Evolutionary conservation across 92 coral and sea anemone genomes (phyloP), one percentile per base, ranked within the genome.

Genomic region (Bergia sp.): DNA sequence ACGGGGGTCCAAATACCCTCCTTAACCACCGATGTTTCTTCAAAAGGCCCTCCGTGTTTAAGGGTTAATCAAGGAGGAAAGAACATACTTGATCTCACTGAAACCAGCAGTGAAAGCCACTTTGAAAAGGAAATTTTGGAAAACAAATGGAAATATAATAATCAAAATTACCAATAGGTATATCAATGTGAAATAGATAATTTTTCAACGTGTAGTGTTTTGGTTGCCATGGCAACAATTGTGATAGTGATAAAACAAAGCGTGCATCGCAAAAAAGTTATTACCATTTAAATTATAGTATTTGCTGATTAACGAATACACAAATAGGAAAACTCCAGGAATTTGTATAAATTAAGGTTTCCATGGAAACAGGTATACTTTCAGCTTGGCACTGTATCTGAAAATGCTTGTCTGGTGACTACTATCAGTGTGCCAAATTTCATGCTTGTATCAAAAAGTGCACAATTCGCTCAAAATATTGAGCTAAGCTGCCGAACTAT

Each of bases 341-440:
- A 45, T 45, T 45, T 45, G 5, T 5, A 45, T 45, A 10, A 45
- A 78, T 42, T 20, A 29, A 40, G 47, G 82, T 78, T 53, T 78
- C 57, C 55, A 78, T 78, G 82, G 37, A 18, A 21, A 78, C 82
- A 45, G 50, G 50, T 18, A 12, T 3, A 12, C 1, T 12, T 53
- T 18, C 16, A 53, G 15, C 29, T 29, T 29, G 29, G 29, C 29
- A 29, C 29, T 29, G 29, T 29, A 29, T 29, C 58, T 53, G 58
- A 53, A 53, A 53, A 50, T 10, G 57, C 10, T 50, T 50, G 3
- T 53, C 16, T 53, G 15, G 18, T 11, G 58, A 53, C 58, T 8
- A 10, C 2, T 79, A 79, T 79, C n/a, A 79, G 4, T 43, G 43
- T 79, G 65, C 65, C 82, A 66, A 87, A 77, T 86, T 87, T 87